These are phyloP conservation scores for Mionectes olivaceus DNA, from an alignment of 2,797 vertebrate genomes.

Conservation along the genomic window DNA sequence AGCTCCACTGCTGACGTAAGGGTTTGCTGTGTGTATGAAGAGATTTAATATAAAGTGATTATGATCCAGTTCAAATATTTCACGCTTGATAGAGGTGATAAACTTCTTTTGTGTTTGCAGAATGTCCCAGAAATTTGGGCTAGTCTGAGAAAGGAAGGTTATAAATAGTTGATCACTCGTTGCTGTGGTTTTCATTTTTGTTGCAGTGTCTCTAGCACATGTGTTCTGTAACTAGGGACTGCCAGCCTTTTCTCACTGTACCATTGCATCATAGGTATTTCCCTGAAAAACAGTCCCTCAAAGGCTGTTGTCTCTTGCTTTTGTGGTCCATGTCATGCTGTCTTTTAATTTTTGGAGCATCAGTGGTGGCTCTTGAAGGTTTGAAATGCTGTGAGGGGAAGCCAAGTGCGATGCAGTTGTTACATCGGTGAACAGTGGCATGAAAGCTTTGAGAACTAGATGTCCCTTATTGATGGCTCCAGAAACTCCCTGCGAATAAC, in stretches of 20 bases:
- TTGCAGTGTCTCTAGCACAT: rapidly evolving
- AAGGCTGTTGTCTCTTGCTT: background rate
- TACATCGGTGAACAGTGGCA: background rate
- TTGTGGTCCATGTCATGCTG: background rate
- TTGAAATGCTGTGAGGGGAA: background rate
- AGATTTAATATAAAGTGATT: background rate
- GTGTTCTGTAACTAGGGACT: background rate
- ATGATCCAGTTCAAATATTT: background rate
- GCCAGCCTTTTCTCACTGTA: background rate
- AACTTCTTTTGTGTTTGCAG: background rate
- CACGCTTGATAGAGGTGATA: background rate
- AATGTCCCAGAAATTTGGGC: background rate
- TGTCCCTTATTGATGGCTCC: background rate
- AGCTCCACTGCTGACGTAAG: background rate
- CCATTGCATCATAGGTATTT: background rate
- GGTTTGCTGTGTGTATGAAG: background rate
- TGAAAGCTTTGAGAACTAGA: background rate
- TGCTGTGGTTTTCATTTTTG: background rate
- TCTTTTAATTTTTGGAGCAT: background rate
- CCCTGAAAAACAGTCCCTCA: background rate
- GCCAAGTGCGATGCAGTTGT: background rate
- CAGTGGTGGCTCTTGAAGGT: background rate
- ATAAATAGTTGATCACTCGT: background rate
- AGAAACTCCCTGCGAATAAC: background rate
- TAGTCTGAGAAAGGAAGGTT: background rate